Evolutionary conservation across 2,113 vertebrate species (phyloP).

Genomic region (Mohoua ochrocephala): DNA sequence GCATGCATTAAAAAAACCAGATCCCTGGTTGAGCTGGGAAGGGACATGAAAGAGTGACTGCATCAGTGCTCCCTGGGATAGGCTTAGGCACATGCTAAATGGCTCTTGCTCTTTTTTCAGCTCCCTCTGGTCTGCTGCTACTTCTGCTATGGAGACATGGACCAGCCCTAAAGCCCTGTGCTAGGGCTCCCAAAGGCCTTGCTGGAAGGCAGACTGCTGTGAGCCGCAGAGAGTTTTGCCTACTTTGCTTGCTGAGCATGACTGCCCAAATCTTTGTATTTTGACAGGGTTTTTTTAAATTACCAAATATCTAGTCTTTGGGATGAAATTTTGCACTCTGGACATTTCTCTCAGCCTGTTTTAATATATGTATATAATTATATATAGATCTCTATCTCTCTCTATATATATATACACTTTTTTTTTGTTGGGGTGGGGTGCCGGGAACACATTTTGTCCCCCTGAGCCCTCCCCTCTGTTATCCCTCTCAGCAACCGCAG

Average conservation of each 20-base stretch:
- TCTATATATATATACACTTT: too few relatives aligned
- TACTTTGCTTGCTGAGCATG: background rate
- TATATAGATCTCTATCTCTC: background rate
- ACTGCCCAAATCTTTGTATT: background rate
- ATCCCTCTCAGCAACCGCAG: background rate
- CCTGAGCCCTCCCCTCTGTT: background rate
- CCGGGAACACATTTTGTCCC: background rate
- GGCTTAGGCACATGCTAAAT: rapidly evolving
- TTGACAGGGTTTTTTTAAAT: background rate
- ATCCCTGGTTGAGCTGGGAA: background rate
- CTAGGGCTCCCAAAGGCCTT: background rate
- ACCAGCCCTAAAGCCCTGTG: background rate
- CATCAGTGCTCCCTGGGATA: background rate
- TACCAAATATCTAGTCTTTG: background rate
- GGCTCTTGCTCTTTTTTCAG: background rate
- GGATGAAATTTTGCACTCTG: background rate
- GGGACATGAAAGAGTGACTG: background rate
- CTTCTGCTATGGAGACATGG: background rate
- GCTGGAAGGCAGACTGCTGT: background rate
- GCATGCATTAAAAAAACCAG: background rate
- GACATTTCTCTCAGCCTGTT: background rate
- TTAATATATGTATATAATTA: background rate
- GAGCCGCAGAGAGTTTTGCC: background rate
- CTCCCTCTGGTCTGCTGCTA: background rate
- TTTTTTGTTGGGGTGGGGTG: background rate